Evolutionary conservation across 2,113 vertebrate genomes (phyloP).

Genomic region (Menura novaehollandiae): DNA sequence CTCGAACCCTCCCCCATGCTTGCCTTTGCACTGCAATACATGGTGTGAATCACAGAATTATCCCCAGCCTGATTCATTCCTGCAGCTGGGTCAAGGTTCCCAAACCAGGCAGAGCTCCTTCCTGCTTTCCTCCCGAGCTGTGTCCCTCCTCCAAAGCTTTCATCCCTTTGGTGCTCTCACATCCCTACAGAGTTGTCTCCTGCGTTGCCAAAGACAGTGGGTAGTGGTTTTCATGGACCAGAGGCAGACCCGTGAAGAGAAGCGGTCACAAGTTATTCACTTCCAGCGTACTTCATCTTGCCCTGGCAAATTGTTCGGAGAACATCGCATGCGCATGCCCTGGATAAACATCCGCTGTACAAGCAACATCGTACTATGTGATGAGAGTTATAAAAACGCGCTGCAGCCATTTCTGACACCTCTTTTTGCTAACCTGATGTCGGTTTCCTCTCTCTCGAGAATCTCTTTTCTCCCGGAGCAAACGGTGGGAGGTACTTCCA

Average conservation of each 20-base stretch:
- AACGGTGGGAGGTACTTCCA: rapidly evolving
- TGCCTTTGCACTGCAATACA: background rate
- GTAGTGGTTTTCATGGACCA: background rate
- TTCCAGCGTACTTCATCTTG: rapidly evolving
- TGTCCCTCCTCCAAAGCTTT: background rate
- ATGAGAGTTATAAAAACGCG: rapidly evolving
- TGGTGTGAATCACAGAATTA: background rate
- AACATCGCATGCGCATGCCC: background rate
- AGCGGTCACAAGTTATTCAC: background rate
- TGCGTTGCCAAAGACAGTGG: rapidly evolving
- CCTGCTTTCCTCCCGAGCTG: too few relatives aligned
- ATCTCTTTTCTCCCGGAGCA: too few relatives aligned
- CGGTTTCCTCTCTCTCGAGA: background rate
- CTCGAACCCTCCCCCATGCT: rapidly evolving
- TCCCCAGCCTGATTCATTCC: background rate
- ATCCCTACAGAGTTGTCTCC: rapidly evolving
- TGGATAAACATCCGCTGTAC: background rate
- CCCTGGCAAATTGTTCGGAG: rapidly evolving
- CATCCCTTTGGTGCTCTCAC: background rate
- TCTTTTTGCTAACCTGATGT: too few relatives aligned
- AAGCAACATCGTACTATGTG: background rate
- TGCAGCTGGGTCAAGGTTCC: rapidly evolving
- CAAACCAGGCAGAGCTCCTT: background rate
- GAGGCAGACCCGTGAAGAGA: background rate
- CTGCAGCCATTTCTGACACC: rapidly evolving